A percentile compares a stretch with the other conserved stretches of the same genome.
Conservation (phyloP, 2,113 vertebrate genomes). For the Formicarius rufipectus region DNA sequence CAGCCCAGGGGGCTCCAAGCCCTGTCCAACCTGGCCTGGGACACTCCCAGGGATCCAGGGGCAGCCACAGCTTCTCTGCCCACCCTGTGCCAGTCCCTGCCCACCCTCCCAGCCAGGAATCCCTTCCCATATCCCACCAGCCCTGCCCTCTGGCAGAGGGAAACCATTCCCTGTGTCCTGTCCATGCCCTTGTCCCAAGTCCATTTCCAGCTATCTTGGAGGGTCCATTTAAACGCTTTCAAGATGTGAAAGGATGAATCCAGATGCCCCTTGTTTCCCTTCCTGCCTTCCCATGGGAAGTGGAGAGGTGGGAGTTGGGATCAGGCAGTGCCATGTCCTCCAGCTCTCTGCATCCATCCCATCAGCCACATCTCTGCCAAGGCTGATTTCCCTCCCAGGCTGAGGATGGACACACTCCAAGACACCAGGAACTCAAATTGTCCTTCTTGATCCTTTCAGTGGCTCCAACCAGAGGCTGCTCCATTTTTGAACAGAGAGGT, state of each 20-base stretch:
- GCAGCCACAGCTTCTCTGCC: not conserved
- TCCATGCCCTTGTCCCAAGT: not conserved
- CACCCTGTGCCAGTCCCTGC: not conserved
- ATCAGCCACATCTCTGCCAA: fast-evolving
- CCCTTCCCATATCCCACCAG: not conserved
- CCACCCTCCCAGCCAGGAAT: not conserved
- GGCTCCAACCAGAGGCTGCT: not conserved
- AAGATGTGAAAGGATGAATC: fast-evolving
- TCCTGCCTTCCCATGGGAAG: fast-evolving
- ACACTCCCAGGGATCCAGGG: not conserved
- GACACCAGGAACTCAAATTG: not conserved
- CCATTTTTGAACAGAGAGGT: not conserved
- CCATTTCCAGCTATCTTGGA: not conserved
- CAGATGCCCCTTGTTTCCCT: too few relatives aligned
- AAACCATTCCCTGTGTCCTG: not conserved
- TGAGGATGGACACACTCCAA: not conserved
- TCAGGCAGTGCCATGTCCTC: fast-evolving
- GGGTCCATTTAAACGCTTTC: too few relatives aligned
- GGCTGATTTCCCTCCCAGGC: fast-evolving
- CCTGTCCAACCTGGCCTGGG: not conserved
- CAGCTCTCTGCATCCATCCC: not conserved
- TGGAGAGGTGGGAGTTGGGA: not conserved
- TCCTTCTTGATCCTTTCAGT: fast-evolving
- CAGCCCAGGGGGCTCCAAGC: not conserved
- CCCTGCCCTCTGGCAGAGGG: not conserved